Conservation (phyloP, 2,113 vertebrate genomes). For the Anser brachyrhynchus region DNA sequence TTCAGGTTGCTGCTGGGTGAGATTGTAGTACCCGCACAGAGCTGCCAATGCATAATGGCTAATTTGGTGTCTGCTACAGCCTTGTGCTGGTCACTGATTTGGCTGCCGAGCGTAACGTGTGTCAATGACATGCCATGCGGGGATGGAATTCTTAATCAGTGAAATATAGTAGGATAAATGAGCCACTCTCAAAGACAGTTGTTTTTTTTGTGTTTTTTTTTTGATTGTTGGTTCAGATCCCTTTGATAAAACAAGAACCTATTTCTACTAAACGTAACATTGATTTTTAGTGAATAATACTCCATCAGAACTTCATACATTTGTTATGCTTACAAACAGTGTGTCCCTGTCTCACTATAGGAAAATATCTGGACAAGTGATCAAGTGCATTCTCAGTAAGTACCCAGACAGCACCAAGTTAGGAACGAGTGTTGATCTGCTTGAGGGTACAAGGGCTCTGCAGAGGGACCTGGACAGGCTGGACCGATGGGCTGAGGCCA, state of each 20-base stretch:
- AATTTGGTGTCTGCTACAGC: neutral
- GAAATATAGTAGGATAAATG: neutral
- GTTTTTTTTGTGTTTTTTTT: neutral
- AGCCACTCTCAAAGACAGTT: neutral
- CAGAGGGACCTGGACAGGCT: no score
- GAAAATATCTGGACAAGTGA: neutral
- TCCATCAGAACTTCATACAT: neutral
- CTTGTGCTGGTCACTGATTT: neutral
- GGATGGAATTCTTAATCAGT: neutral
- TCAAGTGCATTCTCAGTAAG: no score
- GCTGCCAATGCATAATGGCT: neutral
- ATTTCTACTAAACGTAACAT: neutral
- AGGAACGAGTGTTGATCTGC: no score
- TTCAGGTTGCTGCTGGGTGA: neutral
- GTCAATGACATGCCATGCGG: neutral
- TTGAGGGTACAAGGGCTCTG: no score
- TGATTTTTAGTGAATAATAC: neutral
- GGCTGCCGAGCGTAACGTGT: neutral
- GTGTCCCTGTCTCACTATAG: neutral
- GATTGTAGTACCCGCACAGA: neutral
- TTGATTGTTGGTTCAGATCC: neutral
- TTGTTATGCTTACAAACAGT: neutral
- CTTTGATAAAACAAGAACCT: neutral
- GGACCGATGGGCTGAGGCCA: no score
- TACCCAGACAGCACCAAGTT: no score